Evolutionary conservation across 1,140 invertebrate species (phyloP).

Genomic region (Cydia fagiglandana): DNA sequence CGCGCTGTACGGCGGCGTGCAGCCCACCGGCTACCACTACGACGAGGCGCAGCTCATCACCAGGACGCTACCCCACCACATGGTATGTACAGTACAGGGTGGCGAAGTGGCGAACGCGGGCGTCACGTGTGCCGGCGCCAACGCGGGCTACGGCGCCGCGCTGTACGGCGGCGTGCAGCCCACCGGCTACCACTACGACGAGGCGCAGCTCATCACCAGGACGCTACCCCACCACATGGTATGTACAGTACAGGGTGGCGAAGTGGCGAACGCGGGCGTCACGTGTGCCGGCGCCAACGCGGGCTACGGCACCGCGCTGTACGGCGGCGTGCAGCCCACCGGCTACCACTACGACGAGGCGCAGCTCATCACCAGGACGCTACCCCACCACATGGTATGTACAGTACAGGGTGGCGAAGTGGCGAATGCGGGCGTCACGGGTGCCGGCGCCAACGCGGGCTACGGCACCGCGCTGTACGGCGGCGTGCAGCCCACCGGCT

Average conservation of each 20-base stretch:
- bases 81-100: slow-evolving; percentile 41
- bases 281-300: slow-evolving; percentile 38
- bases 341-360: slow-evolving; percentile 63
- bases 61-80: slow-evolving; percentile 63
- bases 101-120: background rate
- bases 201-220: slow-evolving; percentile 56
- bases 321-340: slow-evolving; percentile 54
- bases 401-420: too few species aligned
- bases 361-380: slow-evolving; percentile 58
- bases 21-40: slow-evolving; percentile 56
- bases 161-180: slow-evolving; percentile 58
- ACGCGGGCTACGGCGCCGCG: slow-evolving; percentile 58
- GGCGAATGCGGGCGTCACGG: too few species aligned
- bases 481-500: too few species aligned
- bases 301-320: slow-evolving; percentile 63
- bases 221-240: slow-evolving; percentile 68
- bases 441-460: too few species aligned
- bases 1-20: slow-evolving; percentile 64
- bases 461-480: too few species aligned
- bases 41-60: slow-evolving; percentile 63
- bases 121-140: slow-evolving; percentile 36
- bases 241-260: background rate
- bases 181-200: slow-evolving; percentile 64
- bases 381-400: slow-evolving; percentile 63
- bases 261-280: slow-evolving; percentile 21